Conservation (phyloP, 2,888 invertebrate genomes). For the Bembecia ichneumoniformis region DNA sequence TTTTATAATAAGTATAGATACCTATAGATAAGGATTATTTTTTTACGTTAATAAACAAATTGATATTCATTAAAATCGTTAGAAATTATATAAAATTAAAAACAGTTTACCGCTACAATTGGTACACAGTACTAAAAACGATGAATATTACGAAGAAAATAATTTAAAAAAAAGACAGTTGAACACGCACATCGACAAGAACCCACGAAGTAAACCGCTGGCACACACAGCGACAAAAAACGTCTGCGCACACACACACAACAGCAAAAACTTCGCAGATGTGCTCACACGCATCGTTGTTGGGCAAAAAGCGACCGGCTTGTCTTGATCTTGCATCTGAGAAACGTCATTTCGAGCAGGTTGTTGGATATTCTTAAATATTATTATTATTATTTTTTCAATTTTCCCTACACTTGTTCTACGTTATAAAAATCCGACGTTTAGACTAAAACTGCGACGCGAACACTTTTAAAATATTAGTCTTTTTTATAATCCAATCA, state of each 20-base stretch:
- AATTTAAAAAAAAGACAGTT: constrained; percentile 32
- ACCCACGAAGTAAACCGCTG: constrained; percentile 29
- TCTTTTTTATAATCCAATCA: too few relatives aligned
- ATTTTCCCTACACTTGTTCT: not conserved
- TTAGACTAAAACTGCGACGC: too few relatives aligned
- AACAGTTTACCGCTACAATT: not conserved
- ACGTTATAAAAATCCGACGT: too few relatives aligned
- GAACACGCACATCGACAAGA: constrained; percentile 30
- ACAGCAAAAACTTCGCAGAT: constrained; percentile 48
- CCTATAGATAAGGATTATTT: too few relatives aligned
- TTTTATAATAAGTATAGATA: too few relatives aligned
- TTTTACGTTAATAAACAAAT: too few relatives aligned
- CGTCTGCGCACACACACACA: constrained; percentile 29
- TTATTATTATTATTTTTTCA: constrained; percentile 8
- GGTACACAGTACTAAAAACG: constrained; percentile 24
- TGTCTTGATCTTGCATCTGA: constrained; percentile 29
- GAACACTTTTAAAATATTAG: too few relatives aligned
- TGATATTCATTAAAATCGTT: too few relatives aligned
- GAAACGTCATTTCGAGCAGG: constrained; percentile 19
- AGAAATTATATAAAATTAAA: not conserved
- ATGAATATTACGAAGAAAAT: constrained; percentile 28
- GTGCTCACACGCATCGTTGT: constrained; percentile 53
- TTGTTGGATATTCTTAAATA: constrained; percentile 15
- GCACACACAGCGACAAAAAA: constrained; percentile 36
- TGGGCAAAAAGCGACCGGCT: constrained; percentile 41